Evolutionary conservation across 2,888 invertebrate species (phyloP).

Genomic region (Sesia bembeciformis): DNA sequence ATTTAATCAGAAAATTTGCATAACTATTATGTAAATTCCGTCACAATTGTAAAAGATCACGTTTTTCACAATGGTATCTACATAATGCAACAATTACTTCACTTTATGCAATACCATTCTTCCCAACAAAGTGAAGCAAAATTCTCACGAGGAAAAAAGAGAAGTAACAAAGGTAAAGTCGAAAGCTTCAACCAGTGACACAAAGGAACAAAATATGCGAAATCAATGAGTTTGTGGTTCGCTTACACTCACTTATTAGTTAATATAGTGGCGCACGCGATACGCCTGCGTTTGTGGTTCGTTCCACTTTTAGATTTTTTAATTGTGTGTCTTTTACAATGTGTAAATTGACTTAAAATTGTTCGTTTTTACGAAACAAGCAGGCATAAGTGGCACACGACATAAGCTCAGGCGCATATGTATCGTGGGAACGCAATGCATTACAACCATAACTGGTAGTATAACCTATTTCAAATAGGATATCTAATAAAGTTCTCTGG

Average conservation of each 20-base stretch:
- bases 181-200: conserved; percentile 29
- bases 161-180: conserved; percentile 1
- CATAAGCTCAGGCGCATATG: conserved; percentile 19
- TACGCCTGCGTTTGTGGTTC: conserved; percentile 12
- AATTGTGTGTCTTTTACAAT: too few relatives aligned
- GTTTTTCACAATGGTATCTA: background rate
- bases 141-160: background rate
- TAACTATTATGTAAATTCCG: background rate
- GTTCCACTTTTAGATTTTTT: too few relatives aligned
- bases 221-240: conserved; percentile 37
- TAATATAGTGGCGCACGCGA: conserved; percentile 48
- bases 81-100: background rate
- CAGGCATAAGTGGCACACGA: conserved; percentile 20
- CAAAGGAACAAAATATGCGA: conserved; percentile 35
- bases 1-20: too few relatives aligned
- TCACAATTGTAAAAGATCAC: background rate
- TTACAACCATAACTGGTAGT: conserved; percentile 18
- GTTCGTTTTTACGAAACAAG: background rate
- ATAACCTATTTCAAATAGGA: conserved; percentile 44
- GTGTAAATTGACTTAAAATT: background rate
- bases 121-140: background rate
- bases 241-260: conserved; percentile 46
- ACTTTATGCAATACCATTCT: background rate
- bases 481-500: conserved; percentile 9
- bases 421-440: conserved; percentile 47